Base-by-base conservation (phyloP, 2,797 vertebrate genomes). In the Sebastes glaucus region DNA sequence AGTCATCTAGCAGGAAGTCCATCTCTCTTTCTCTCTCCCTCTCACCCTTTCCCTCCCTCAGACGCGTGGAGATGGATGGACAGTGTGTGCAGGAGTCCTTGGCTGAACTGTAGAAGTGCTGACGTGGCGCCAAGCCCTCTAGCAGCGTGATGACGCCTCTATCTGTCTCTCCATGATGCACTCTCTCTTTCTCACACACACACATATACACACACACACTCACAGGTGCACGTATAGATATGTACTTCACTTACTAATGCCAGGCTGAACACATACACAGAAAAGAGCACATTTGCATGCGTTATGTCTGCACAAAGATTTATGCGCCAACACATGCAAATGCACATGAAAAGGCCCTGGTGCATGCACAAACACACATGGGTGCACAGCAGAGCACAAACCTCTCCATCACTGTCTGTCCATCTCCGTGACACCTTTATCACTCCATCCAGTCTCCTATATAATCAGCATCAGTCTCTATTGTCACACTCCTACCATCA, bases 51-150 rank as follows among this genome's bases (percentile, higher is more conserved):
- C 71, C 38, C 63, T 79, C 74, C 22, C 67, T 79, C 79, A 82
- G 79, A 88, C 78, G 70, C 3, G 77, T 75, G 69, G 87, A 93
- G 92, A 91, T 91, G 89, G 92, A 94, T 88, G 84, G 92, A 93
- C 85, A 86, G 71, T 52, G 64, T 74, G 84, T 81, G 82, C 84
- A 81, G 70, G 77, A 94, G 95, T 96, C 95, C 96, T 96, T 96
- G 95, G 94, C 91, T 95, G 93, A 95, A 93, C 93, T 85, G 88
- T 72, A 90, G 87, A 95, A 96, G 83, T 95, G 96, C 96, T 96
- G 96, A 96, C 91, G 85, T 90, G 90, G 91, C 89, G 83, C 89
- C 87, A 85, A 84, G 88, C 89, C 86, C 85, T 87, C 91, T 83
- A 82, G 89, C 88, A 86, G 92, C 67, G 77, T 66, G 74, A 78